Evolutionary conservation across 2,113 vertebrate genomes (phyloP), one percentile per base, ranked within the genome.

Genomic region (Orycteropus afer): DNA sequence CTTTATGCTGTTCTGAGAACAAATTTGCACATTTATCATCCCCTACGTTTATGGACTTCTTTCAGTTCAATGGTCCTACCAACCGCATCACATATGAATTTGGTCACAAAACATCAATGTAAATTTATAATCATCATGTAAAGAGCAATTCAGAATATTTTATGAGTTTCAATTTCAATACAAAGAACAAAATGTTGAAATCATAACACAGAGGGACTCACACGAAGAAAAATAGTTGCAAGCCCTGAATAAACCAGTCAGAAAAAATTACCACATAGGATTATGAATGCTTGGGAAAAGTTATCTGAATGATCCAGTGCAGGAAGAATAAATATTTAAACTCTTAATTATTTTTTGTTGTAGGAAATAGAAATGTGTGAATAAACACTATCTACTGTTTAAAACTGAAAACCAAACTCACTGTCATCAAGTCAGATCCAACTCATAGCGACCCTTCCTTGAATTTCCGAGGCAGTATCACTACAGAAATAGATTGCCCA

Each of bases 201-300:
- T 27, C 5, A 3, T 4, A 5, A 3, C 2, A 17, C 1, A 1
- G 40, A 40, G 13, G 11, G 6, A 13, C 1, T 13, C 1, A 25
- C 3, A 3, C 2, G 12, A 22, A 55, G n/a, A 42, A 32, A 22
- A 51, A 7, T 5, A 0, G 34, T 25, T 7, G 47, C 11, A 12
- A 0, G 0, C 57, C 5, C 13, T 0, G 20, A 49, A 49, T 8
- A 76, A 49, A 27, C 14, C 27, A 32, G n/a, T n/a, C 59, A 49
- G 32, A 55, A 59, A 20, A 55, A 59, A 20, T 1, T 27, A 27
- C 9, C 1, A 22, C 49, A 3, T 13, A 2, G 1, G 0, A 5
- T 17, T 1, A 22, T 25, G 2, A 22, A 20, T 3, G 5, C 34
- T 42, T 17, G 11, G 25, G 25, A 0, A 25, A 63, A 10, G 3